Evolutionary conservation across 1,140 invertebrate species (phyloP).

Genomic region (Panulirus ornatus): DNA sequence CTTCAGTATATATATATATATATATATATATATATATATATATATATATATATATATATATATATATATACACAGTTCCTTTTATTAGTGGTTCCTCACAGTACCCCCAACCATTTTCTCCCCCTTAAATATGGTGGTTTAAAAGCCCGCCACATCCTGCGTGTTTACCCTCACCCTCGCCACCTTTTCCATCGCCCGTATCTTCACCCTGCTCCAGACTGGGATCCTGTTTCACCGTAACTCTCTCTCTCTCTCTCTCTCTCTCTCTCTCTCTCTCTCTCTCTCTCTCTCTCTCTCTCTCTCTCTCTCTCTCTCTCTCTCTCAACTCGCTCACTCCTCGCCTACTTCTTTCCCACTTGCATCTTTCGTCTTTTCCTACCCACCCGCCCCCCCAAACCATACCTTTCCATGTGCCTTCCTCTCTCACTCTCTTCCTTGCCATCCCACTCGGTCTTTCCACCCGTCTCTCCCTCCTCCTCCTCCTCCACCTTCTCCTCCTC

Average conservation of each 20-base stretch:
- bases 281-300: neutral
- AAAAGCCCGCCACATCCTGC: too few species aligned
- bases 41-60: constrained; percentile 16
- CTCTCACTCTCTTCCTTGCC: neutral
- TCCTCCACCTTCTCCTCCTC: neutral
- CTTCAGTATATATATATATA: neutral
- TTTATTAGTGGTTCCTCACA: too few species aligned
- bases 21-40: constrained; percentile 21
- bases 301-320: neutral
- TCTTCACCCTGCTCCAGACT: too few species aligned
- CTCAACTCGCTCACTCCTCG: too few species aligned
- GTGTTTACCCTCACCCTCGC: too few species aligned
- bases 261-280: neutral
- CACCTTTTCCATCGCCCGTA: too few species aligned
- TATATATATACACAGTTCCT: constrained; percentile 6
- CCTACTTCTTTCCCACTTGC: neutral
- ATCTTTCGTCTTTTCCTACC: neutral
- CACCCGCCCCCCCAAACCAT: neutral
- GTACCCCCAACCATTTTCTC: too few species aligned
- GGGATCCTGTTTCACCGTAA: too few species aligned
- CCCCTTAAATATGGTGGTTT: too few species aligned
- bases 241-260: neutral
- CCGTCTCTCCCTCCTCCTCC: neutral
- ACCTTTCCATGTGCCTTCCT: neutral
- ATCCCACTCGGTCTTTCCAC: neutral